These are phyloP conservation scores for Zelostemma sp. DNA, from an alignment of 1,140 invertebrate genomes.

Conservation along the genomic window DNA sequence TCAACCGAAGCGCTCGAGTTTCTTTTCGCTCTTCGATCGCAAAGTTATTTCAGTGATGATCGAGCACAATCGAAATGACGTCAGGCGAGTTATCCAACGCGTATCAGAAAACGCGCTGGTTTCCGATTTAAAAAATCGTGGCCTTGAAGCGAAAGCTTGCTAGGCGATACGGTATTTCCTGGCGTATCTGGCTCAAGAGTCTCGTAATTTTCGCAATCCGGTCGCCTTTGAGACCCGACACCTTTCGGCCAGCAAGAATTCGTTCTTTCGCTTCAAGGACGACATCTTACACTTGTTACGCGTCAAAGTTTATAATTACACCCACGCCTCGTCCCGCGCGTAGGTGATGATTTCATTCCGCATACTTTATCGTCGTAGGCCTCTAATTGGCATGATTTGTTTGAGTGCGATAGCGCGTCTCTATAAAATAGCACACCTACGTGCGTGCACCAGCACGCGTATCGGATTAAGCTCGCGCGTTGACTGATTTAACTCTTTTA, in stretches of 20 bases:
- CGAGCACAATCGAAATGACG: not conserved
- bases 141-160: not conserved
- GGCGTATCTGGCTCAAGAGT: too few relatives aligned
- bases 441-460: not conserved
- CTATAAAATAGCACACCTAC: conserved; percentile 3
- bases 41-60: not conserved
- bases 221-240: not conserved
- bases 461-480: not conserved
- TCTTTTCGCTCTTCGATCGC: not conserved
- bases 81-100: too few relatives aligned
- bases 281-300: conserved; percentile 25
- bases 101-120: too few relatives aligned
- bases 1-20: not conserved
- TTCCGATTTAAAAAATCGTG: not conserved
- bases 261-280: conserved; percentile 30
- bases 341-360: conserved; percentile 42
- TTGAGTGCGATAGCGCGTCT: conserved; percentile 30
- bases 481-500: not conserved
- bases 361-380: conserved; percentile 21
- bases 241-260: conserved; percentile 18
- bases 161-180: too few relatives aligned
- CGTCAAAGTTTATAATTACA: conserved; percentile 41
- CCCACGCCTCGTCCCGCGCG: conserved; percentile 30
- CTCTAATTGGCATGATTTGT: conserved; percentile 46
- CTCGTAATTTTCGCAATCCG: too few relatives aligned